Evolutionary conservation across 2,888 invertebrate genomes (phyloP), one percentile per base, ranked within the genome.

Genomic region (Cephus nigrinus): DNA sequence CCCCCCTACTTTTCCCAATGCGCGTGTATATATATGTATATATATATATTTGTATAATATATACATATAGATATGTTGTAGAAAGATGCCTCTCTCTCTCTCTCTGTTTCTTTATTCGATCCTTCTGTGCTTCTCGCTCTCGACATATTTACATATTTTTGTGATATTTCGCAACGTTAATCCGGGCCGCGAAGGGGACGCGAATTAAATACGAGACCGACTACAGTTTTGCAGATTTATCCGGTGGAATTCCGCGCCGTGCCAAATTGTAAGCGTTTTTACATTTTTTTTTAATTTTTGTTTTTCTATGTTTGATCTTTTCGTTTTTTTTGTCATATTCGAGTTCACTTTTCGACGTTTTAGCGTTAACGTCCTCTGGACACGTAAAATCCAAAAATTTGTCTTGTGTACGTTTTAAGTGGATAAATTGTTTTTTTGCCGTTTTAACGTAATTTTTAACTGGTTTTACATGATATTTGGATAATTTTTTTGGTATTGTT

Each of bases 71-170:
- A 35, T 55, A 55, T 55, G 23, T 55, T 15, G 15, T 4, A 15
- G 1, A 40, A 15, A 40, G 15, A 55, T 33, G 33, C 31, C 23
- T 68, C 12, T 35, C 35, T 35, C 34, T 34, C 32, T 68, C n/a
- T 75, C 69, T 75, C 69, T 40, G 9, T 68, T 40, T 55, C 77
- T 31, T 3, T 75, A 72, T 68, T 77, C 32, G 30, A 32, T 23
- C 69, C n/a, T 33, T 32, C 80, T 79, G 80, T 83, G 76, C 82
- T 84, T 75, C 80, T 79, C 76, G 84, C 84, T 83, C 82, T 84
- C 86, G 85, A 86, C 84, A 86, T 87, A 88, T 89, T 89, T 87
- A 87, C 87, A 89, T 88, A 88, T 88, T 89, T 89, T 85, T 82
- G 85, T 86, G 84, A 89, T 88, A 88, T 87, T 86, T 86, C 84